Evolutionary conservation across 2,888 invertebrate genomes (phyloP).

Genomic region (Oscheius myriophilus): DNA sequence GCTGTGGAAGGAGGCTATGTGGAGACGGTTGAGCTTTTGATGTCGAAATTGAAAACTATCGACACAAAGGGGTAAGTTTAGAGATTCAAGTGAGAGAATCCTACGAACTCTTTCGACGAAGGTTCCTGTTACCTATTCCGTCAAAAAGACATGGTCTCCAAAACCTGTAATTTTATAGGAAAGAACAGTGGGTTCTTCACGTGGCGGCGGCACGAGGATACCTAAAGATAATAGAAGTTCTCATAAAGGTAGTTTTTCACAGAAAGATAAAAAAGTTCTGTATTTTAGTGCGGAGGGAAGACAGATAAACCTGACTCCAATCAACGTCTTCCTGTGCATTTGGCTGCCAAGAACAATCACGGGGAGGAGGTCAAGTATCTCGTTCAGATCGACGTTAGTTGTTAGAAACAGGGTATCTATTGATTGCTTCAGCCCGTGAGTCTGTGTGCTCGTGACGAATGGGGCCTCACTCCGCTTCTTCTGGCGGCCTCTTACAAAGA

Average conservation of each 20-base stretch:
- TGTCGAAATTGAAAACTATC: conserved; percentile 29
- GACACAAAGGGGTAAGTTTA: conserved; percentile 24
- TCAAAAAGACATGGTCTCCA: too few relatives aligned
- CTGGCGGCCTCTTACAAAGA: conserved; percentile 40
- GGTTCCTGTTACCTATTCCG: too few relatives aligned
- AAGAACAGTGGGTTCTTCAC: conserved; percentile 38
- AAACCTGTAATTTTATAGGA: too few relatives aligned
- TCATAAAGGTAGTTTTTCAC: conserved; percentile 33
- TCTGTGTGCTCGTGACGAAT: conserved; percentile 27
- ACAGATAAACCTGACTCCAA: conserved; percentile 29
- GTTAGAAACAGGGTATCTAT: background rate
- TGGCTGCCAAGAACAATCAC: conserved; percentile 49
- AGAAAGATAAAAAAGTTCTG: background rate
- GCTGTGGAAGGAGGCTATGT: conserved; percentile 54
- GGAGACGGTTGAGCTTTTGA: conserved; percentile 38
- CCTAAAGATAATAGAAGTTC: conserved; percentile 35
- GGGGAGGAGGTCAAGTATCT: conserved; percentile 42
- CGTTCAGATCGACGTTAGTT: conserved; percentile 31
- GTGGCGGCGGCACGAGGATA: conserved; percentile 47
- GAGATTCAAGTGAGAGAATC: conserved; percentile 8
- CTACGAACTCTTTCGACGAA: too few relatives aligned
- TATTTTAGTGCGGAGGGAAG: conserved; percentile 12
- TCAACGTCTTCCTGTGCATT: conserved; percentile 43
- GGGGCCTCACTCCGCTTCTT: conserved; percentile 47
- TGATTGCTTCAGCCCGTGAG: conserved; percentile 5